phyloP scores from a whole-genome alignment of 2,888 invertebrate species.

The Hetaerina titia region DNA sequence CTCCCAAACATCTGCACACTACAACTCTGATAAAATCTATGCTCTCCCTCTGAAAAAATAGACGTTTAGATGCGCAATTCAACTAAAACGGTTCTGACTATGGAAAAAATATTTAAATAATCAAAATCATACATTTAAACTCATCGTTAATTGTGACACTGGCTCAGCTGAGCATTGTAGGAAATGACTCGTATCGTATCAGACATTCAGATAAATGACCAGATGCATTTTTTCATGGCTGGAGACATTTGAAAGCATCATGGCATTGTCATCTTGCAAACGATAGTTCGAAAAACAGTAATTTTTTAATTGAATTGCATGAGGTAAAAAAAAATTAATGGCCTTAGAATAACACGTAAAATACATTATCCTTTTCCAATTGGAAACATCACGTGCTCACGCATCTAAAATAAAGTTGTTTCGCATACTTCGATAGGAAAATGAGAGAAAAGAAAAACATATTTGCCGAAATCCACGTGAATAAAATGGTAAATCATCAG shows the following conservation, averaged over 20 bases:
- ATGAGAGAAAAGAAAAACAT: neutral
- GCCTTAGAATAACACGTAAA: no score
- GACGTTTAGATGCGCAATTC: neutral
- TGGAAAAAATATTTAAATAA: neutral
- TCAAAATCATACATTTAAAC: neutral
- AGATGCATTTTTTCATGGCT: neutral
- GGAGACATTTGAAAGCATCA: neutral
- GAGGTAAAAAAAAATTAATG: no score
- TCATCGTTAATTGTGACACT: neutral
- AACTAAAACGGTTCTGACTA: neutral
- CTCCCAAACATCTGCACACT: no score
- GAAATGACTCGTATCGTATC: neutral
- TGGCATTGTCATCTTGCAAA: neutral
- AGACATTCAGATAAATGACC: neutral
- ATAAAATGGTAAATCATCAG: neutral
- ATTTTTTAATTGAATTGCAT: neutral
- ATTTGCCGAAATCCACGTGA: neutral
- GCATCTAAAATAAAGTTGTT: neutral
- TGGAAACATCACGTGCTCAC: neutral
- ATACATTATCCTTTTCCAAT: neutral
- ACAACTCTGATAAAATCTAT: no score
- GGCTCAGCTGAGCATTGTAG: neutral
- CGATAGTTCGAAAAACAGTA: neutral
- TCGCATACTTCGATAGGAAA: neutral
- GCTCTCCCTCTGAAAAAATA: no score